Conservation (phyloP, 2,797 vertebrate species). For the Microcaecilia unicolor region DNA sequence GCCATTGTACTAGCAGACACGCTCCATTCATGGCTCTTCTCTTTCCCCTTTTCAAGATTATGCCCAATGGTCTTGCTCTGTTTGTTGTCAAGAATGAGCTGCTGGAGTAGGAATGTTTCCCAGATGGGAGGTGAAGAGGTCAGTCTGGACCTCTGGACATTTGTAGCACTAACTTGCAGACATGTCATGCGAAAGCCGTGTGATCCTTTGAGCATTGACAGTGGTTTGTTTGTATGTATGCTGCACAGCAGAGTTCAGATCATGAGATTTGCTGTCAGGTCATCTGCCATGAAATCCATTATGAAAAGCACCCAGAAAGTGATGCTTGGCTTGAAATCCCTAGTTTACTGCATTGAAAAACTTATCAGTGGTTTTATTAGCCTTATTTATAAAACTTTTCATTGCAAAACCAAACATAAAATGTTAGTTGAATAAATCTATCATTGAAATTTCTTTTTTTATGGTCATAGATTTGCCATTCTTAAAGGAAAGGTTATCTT, state of each 20-base stretch:
- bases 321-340: constrained; percentile 40
- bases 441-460: constrained; percentile 50
- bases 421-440: constrained; percentile 48
- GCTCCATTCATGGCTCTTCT: constrained; percentile 26
- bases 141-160: constrained; percentile 78
- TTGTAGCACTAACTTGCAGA: constrained; percentile 39
- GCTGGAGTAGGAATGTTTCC: constrained; percentile 49
- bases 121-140: constrained; percentile 56
- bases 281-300: constrained; percentile 78
- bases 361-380: constrained; percentile 46
- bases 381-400: constrained; percentile 27
- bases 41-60: constrained; percentile 53
- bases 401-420: constrained; percentile 38
- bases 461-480: constrained; percentile 47
- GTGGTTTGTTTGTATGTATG: constrained; percentile 37
- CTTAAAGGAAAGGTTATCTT: constrained; percentile 47
- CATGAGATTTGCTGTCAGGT: constrained; percentile 77
- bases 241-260: constrained; percentile 48
- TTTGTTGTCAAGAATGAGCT: constrained; percentile 45
- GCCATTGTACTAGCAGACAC: constrained; percentile 24
- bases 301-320: constrained; percentile 45
- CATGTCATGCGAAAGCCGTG: constrained; percentile 50
- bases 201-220: constrained; percentile 20
- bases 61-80: constrained; percentile 52
- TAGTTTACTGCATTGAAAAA: constrained; percentile 50